Percentiles rank a stretch among this genome's conserved stretches.
Conservation (phyloP, 2,888 invertebrate genomes). For the Sepioteuthis lessoniana region DNA sequence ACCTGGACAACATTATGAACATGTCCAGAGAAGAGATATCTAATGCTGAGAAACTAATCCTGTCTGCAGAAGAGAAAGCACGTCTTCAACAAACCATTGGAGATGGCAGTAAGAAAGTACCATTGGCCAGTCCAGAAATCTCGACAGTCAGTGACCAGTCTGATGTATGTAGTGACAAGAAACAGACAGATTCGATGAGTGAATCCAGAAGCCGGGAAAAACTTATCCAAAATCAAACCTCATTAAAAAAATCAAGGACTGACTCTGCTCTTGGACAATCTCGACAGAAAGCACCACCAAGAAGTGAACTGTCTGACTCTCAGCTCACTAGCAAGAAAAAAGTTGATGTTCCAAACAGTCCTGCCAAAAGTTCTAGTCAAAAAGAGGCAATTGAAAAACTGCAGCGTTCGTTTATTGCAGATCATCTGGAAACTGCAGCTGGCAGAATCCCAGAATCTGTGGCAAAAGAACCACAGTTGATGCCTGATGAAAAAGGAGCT, state of each 20-base stretch:
- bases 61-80: not conserved
- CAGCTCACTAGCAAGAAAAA: not conserved
- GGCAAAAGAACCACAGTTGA: slow-evolving; percentile 33
- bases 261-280: slow-evolving; percentile 36
- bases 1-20: slow-evolving; percentile 38
- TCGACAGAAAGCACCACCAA: not conserved
- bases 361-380: not conserved
- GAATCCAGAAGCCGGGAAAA: slow-evolving; percentile 34
- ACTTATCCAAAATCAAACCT: not conserved
- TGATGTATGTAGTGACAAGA: slow-evolving; percentile 33
- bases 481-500: not conserved
- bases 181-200: not conserved
- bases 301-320: not conserved
- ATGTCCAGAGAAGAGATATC: slow-evolving; percentile 42
- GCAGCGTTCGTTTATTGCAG: slow-evolving; percentile 41
- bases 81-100: not conserved
- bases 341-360: not conserved
- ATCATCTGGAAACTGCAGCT: not conserved
- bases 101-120: not conserved
- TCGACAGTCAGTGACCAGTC: slow-evolving; percentile 38
- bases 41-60: slow-evolving; percentile 41
- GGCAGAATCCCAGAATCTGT: slow-evolving; percentile 9
- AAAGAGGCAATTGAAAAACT: slow-evolving; percentile 44
- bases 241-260: slow-evolving; percentile 25
- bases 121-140: slow-evolving; percentile 43